Base-by-base conservation (phyloP, 2,888 invertebrate genomes). In the Lithophane leautieri region DNA sequence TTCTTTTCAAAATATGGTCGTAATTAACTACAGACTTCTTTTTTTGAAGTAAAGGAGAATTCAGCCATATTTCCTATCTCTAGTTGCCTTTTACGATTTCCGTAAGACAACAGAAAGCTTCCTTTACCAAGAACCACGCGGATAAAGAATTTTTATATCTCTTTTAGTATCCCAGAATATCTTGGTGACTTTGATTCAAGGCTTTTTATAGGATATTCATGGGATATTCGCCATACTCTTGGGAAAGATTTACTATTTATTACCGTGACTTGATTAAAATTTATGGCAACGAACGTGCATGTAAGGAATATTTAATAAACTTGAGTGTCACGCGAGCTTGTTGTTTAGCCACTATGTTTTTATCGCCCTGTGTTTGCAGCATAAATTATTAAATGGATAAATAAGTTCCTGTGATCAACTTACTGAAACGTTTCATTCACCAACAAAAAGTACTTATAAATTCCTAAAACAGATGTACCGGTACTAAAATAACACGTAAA, bases 131-230 rank as follows among this genome's bases (percentile, higher is more conserved):
- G 34, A 58, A 80, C 56, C 40, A 54, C n/a, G n/a, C 3, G 19
- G 50, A 25, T 58, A 63, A 28, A 63, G 47, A 63, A 63, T 54
- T 68, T 78, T 80, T 65, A 73, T 70, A 42, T 4, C 69, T 71
- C 70, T 67, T 78, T 80, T 78, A 86, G 56, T 63, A 65, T 75
- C 77, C 68, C 62, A 74, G 54, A 86, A 86, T 85, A 83, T 86
- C 81, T 80, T 71, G 63, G 81, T 63, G 82, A 84, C 75, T 82
- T 84, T 85, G 86, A 89, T 88, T 88, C 84, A 78, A 77, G 71
- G 78, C 76, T 86, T 86, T 89, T 87, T 84, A 87, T 81, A 80
- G 28, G 70, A 78, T 74, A 73, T 76, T 79, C 81, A 84, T 60
- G 70, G 60, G 61, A 65, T 63, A 70, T 70, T n/a, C 16, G 25